Evolutionary conservation across 2,888 invertebrate species (phyloP).

Genomic region (Leptura quadrifasciata): DNA sequence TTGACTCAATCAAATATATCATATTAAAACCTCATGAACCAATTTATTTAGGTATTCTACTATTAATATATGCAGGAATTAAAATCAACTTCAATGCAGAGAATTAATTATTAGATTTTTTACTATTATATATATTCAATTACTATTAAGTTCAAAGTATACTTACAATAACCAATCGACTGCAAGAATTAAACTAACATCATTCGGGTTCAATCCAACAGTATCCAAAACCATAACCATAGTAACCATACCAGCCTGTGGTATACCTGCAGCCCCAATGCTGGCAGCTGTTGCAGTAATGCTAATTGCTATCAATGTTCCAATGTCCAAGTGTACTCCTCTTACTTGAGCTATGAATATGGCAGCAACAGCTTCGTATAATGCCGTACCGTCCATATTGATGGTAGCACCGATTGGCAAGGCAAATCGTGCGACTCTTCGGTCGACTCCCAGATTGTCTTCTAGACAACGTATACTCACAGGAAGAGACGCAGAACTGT

Average conservation of each 20-base stretch:
- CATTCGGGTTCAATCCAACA: slow-evolving; percentile 9
- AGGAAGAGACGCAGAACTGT: slow-evolving; percentile 94
- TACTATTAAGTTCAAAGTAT: not conserved
- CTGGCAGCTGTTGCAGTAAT: slow-evolving; percentile 87
- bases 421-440: slow-evolving; percentile 94
- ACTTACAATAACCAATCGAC: slow-evolving; percentile 38
- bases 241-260: slow-evolving; percentile 78
- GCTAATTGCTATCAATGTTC: slow-evolving; percentile 84
- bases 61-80: too few relatives aligned
- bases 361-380: slow-evolving; percentile 98
- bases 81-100: too few relatives aligned
- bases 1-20: too few relatives aligned
- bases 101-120: too few relatives aligned
- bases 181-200: slow-evolving; percentile 21
- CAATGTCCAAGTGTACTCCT: slow-evolving; percentile 78
- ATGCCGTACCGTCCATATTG: slow-evolving; percentile 98
- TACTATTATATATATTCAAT: not conserved
- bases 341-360: slow-evolving; percentile 97
- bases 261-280: slow-evolving; percentile 87
- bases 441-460: slow-evolving; percentile 93
- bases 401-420: slow-evolving; percentile 98
- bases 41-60: too few relatives aligned
- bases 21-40: too few relatives aligned
- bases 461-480: slow-evolving; percentile 78
- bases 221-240: slow-evolving; percentile 36